Evolutionary conservation across 2,113 vertebrate species (phyloP), one percentile per base, ranked within the genome.

Genomic region (Alouatta palliata): DNA sequence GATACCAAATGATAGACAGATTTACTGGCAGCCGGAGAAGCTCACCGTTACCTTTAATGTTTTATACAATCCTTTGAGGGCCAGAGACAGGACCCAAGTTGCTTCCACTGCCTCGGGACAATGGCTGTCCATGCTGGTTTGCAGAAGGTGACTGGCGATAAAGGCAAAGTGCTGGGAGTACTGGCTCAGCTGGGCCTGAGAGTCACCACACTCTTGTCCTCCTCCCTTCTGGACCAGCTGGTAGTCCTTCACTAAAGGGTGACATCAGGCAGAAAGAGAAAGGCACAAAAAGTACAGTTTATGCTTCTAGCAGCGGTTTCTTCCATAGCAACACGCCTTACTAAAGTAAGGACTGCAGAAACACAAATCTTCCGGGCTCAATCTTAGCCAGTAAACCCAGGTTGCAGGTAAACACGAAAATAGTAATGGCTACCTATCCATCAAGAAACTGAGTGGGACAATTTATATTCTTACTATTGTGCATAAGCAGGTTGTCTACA

Each of bases 51-150:
- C 97, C 96, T 99, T 99, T 5, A 99, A 98, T 5, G 99, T 99
- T 97, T 99, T 99, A 98, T 99, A 99, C 90, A 99, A 99, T 30
- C 99, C 99, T 98, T 99, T 99, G 0, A 99, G 99, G 45, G 99
- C 99, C 0, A 99, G 98, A 0, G 99, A 99, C 64, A 99, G 98
- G 94, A 99, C 99, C 99, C 99, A 99, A 0, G 99, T 99, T 52
- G 99, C 99, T 97, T 99, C 99, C 96, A 99, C 99, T 0, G 99
- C 99, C 92, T 99, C 99, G 0, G 99, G 40, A 89, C 98, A 99
- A 79, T 98, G 98, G 79, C 98, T 99, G 88, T 99, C 99, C 97
- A 99, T 98, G 96, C 97, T 99, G 73, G 96, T 98, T 96, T 99
- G 99, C 90, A 99, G 98, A 3, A 99, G 98, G 84, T 99, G 99